phyloP scores from a whole-genome alignment of 2,797 vertebrate species.

The Peromyscus attwateri region DNA sequence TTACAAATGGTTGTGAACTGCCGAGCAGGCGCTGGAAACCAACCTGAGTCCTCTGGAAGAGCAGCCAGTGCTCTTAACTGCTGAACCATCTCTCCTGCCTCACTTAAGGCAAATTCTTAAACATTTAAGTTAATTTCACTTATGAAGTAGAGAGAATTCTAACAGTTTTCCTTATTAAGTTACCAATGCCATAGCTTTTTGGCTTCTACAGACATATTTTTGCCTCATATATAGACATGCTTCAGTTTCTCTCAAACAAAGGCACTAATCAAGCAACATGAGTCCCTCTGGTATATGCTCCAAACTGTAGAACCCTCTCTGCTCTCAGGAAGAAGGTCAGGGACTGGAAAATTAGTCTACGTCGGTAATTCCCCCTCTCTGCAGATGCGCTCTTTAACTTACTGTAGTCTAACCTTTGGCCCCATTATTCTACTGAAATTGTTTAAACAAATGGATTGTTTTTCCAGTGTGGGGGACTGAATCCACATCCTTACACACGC shows the following conservation, averaged over 20 bases:
- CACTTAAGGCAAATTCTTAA: conserved; percentile 51
- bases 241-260: conserved; percentile 39
- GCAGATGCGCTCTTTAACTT: background rate
- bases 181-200: background rate
- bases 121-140: conserved; percentile 29
- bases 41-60: background rate
- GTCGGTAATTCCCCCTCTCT: conserved; percentile 1
- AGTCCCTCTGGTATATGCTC: background rate
- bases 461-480: background rate
- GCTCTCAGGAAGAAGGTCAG: background rate
- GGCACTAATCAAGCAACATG: background rate
- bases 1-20: background rate
- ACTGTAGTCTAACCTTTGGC: background rate
- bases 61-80: background rate
- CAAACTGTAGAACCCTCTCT: background rate
- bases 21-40: background rate
- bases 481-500: background rate
- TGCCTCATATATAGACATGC: background rate
- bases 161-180: conserved; percentile 35
- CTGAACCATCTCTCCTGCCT: background rate
- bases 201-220: background rate
- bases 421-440: background rate
- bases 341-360: background rate
- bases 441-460: conserved; percentile 1
- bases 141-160: conserved; percentile 33